Evolutionary conservation across 2,797 vertebrate species (phyloP).

Genomic region (Perodicticus potto): DNA sequence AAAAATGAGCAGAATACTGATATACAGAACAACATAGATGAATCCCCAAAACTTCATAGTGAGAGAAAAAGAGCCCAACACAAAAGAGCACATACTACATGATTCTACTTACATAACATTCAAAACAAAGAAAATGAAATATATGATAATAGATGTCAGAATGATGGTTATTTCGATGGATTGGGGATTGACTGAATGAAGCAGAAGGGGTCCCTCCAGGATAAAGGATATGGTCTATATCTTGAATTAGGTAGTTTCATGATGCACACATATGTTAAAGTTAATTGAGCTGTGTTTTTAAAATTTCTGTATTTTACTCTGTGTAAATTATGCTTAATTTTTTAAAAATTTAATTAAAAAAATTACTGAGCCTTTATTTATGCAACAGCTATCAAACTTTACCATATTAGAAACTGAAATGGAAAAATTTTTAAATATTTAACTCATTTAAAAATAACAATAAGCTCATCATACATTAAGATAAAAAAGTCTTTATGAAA

Average conservation of each 20-base stretch:
- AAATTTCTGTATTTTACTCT: not conserved
- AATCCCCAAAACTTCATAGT: not conserved
- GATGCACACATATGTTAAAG: not conserved
- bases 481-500: constrained; percentile 37
- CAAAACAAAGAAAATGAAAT: constrained; percentile 35
- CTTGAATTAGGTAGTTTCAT: not conserved
- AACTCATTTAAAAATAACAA: constrained; percentile 38
- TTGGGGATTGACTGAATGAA: not conserved
- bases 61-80: not conserved
- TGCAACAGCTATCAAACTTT: not conserved
- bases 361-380: not conserved
- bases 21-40: not conserved
- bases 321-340: constrained; percentile 16
- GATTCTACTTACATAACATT: not conserved
- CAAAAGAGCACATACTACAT: not conserved
- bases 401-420: constrained; percentile 40
- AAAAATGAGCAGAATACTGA: constrained; percentile 4
- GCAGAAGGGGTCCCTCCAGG: not conserved
- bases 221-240: not conserved
- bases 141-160: not conserved
- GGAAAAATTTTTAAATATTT: not conserved
- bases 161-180: not conserved
- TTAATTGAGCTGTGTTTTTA: not conserved
- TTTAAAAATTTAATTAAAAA: not conserved
- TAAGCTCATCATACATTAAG: not conserved